Evolutionary conservation across 2,797 vertebrate species (phyloP), one percentile per base, ranked within the genome.

Genomic region (Eulemur rubriventer): DNA sequence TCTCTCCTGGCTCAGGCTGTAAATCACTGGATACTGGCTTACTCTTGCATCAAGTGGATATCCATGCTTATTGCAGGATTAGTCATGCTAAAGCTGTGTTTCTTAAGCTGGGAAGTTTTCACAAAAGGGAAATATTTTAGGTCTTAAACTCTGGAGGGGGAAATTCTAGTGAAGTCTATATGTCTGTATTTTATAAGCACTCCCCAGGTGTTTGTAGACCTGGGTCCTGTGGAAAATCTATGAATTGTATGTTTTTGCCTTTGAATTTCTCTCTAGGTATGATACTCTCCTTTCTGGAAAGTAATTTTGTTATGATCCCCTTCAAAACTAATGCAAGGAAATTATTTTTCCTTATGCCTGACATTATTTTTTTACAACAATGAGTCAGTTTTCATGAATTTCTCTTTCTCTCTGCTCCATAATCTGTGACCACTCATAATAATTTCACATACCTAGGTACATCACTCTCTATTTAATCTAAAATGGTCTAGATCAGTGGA

Each of bases 11-110:
- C 11, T 13, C 8, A 43, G 2, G 2, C 2, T 86, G 11, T 50
- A 17, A 67, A 1, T 48, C 18, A 78, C 0, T 33, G 13, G 30
- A 2, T 57, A 26, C 59, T 41, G 13, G 4, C n/a, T 55, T 6
- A 50, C 4, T 57, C 30, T 52, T 69, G 52, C 11, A 18, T 72
- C 84, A 55, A 0, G 1, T 57, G 8, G 24, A 24, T 30, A 12
- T 2, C 4, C 1, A 18, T 20, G 10, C 30, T 84, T 81, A 72
- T 69, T 85, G 18, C 20, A 91, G 55, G 57, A 61, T 65, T 93
- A 16, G 33, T 76, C 33, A 35, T 16, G 28, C 4, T 57, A 79
- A 80, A 57, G 17, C 12, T 26, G 10, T 16, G 1, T 22, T 87
- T 65, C 43, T 87, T 55, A 65, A 52, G 0, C 11, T 73, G 9